Percentiles rank a stretch among this genome's conserved stretches.
Evolutionary conservation across 2,888 invertebrate genomes (phyloP).

Genomic region (Drosophila subsilvestris): DNA sequence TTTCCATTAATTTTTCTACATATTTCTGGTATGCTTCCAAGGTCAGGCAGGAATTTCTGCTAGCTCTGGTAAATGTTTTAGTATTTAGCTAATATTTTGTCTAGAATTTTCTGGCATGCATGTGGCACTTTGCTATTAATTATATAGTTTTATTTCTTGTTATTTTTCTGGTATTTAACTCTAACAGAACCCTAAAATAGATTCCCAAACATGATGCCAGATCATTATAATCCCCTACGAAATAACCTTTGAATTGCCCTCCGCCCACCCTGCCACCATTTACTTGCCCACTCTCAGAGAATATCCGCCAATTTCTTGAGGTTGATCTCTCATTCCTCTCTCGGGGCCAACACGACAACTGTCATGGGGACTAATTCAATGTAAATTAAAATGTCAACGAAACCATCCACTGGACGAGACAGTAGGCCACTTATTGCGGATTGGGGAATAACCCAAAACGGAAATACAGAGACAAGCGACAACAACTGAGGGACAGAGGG

Average conservation of each 20-base stretch:
- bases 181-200: no score
- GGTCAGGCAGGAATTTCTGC: no score
- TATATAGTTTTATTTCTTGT: no score
- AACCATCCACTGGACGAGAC: slow-evolving; percentile 21
- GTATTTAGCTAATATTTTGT: no score
- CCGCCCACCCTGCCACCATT: not conserved
- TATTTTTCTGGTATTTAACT: no score
- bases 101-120: no score
- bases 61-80: no score
- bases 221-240: no score
- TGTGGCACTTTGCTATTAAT: no score
- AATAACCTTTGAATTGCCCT: not conserved
- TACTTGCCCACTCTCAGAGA: not conserved
- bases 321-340: slow-evolving; percentile 16
- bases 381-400: slow-evolving; percentile 74
- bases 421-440: slow-evolving; percentile 18
- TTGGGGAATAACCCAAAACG: slow-evolving; percentile 23
- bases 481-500: not conserved
- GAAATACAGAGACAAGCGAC: slow-evolving; percentile 29
- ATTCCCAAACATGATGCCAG: no score
- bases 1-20: no score
- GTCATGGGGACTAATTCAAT: slow-evolving; percentile 61
- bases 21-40: no score
- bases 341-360: slow-evolving; percentile 29
- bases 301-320: not conserved